Conservation (phyloP, 2,888 invertebrate genomes). For the Apotomis betuletana region DNA sequence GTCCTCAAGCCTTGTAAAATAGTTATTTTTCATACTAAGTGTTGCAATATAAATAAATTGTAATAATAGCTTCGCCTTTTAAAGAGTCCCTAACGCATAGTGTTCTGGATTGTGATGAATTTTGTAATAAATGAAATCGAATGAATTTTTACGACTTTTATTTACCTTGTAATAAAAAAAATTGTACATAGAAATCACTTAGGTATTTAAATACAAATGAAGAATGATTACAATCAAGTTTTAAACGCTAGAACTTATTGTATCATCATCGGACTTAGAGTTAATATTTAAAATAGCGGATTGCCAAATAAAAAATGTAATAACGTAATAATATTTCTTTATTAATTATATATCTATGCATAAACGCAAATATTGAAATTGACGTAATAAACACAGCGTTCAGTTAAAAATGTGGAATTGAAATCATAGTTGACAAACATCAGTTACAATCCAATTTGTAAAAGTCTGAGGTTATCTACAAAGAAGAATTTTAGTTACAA, state of each 20-base stretch:
- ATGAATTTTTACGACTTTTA: constrained; percentile 37
- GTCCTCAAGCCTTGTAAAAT: constrained; percentile 35
- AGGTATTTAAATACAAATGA: background rate
- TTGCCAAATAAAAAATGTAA: background rate
- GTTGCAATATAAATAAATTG: constrained; percentile 37
- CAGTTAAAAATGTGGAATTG: too few species aligned
- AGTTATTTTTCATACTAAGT: constrained; percentile 42
- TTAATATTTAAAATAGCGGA: background rate
- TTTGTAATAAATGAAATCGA: constrained; percentile 49
- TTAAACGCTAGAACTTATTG: constrained; percentile 3
- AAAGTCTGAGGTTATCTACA: too few species aligned
- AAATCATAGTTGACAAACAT: too few species aligned
- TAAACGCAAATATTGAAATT: too few species aligned
- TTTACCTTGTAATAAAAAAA: background rate
- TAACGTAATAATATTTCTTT: too few species aligned
- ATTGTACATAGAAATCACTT: background rate
- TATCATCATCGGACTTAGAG: background rate
- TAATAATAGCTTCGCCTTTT: constrained; percentile 53
- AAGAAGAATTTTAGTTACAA: background rate
- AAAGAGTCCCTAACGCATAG: constrained; percentile 53
- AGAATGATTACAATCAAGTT: constrained; percentile 4
- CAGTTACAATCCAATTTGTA: too few species aligned
- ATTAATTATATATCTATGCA: too few species aligned
- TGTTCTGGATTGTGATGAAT: constrained; percentile 55
- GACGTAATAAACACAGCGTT: too few species aligned